Evolutionary conservation across 1,140 invertebrate species (phyloP), one percentile per base, ranked within the genome.

Genomic region (Drosophila bifasciata): DNA sequence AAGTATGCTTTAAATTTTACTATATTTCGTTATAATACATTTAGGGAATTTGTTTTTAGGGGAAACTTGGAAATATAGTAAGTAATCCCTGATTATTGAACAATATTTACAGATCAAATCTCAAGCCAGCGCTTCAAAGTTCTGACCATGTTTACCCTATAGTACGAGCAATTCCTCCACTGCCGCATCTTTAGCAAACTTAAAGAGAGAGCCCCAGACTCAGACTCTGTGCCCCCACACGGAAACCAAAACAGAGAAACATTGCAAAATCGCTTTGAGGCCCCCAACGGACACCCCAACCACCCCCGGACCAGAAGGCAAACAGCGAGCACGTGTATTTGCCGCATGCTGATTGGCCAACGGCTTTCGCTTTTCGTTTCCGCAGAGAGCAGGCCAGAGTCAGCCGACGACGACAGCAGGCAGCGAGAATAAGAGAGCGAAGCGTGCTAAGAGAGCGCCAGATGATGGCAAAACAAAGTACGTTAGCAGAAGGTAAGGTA

Each of bases 161-260:
- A 36, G 49, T 32, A n/a, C 41, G 32, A 8, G 2, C 8, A 9
- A 8, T 28, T 9, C 2, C 28, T 8, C 8, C 28, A 25, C 45
- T 6, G n/a, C 3, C n/a, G 28, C 49, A 40, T 68, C 50, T 32
- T 64, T 16, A 15, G 25, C 41, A 49, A 16, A 16, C 46, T 40
- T 39, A 36, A 72, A 73, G 69, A 73, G 69, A 51, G 67, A n/a
- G 23, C 5, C 36, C 52, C 19, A 4, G 19, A 21, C 19, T 3
- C 39, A 55, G 52, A 19, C 39, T 40, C 45, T 45, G 1, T 15
- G 3, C 15, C 8, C 40, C 8, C 19, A 28, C 17, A 55, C 21
- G 44, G 39, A 80, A 89, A 90, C 66, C 88, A 90, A 89, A 90
- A 90, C 88, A 90, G 89, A 90, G 79, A 89, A 67, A 49, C 28